Base-by-base conservation (phyloP, 2,888 invertebrate species). In the Sphinx pinastri region DNA sequence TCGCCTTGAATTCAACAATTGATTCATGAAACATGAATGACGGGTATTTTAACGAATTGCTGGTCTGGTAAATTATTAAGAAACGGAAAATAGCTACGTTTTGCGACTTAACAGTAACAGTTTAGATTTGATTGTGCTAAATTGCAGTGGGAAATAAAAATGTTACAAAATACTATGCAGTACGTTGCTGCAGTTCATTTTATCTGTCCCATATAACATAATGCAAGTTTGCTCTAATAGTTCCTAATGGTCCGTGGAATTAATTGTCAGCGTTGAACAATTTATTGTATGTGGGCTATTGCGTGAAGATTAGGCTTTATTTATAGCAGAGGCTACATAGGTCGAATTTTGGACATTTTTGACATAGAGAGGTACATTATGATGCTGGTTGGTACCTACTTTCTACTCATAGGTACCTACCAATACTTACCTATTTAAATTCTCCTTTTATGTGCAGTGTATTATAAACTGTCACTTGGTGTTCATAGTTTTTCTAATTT, bases 111-210 rank as follows among this genome's bases (percentile, higher is more conserved):
- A 38, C 38, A 59, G 38, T 45, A n/a, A 25, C 25, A 25, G 1
- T 25, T 25, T 25, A 25, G 25, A n/a, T 11, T 55, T n/a, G 10
- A 10, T 55, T 55, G 55, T 55, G 38, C 10, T 38, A 38, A 38
- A 59, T 38, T 5, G 38, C 38, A 3, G 38, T 8, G 38, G 38
- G 16, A 19, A n/a, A 55, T 55, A 11, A 55, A 16, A 45, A 4
- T 60, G 45, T 16, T 47, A 16, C 12, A 1, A 47, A 47, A 60
- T 60, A 45, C 60, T n/a, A 16, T 60, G 12, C 45, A 11, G 45
- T 60, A 60, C 45, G 13, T 31, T n/a, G 45, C 59, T 60, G 59
- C 45, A 45, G 14, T n/a, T 38, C n/a, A 58, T 59, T 47, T 60
- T 16, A 45, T 11, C 47, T 12, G 16, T 47, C 12, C 16, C 10